Conservation (phyloP, 2,113 vertebrate genomes). For the Cyrtonyx montezumae region DNA sequence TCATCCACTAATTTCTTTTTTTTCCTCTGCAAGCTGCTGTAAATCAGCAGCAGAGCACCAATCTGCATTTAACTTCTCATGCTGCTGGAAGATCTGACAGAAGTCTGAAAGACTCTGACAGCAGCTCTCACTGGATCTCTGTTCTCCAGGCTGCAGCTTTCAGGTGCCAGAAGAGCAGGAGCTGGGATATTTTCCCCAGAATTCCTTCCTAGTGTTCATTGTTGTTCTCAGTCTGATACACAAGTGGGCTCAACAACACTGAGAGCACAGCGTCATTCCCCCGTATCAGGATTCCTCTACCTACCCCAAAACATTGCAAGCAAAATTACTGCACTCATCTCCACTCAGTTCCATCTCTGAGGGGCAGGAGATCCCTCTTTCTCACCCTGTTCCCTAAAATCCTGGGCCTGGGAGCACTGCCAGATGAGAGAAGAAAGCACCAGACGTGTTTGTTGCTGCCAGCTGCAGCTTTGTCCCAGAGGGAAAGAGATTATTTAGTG, state of each 20-base stretch:
- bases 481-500: not conserved
- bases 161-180: not conserved
- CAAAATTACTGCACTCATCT: fast-evolving
- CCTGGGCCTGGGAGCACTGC: not conserved
- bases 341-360: not conserved
- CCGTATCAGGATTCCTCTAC: not conserved
- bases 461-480: not conserved
- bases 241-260: fast-evolving
- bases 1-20: not conserved
- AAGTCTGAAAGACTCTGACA: not conserved
- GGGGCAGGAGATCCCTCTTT: not conserved
- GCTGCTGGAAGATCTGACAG: not conserved
- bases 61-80: not conserved
- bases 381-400: not conserved
- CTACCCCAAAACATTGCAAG: not conserved
- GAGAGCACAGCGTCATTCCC: not conserved
- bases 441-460: not conserved
- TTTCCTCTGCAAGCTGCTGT: not conserved
- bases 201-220: not conserved
- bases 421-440: not conserved
- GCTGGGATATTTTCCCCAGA: not conserved
- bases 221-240: not conserved
- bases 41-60: not conserved
- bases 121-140: not conserved
- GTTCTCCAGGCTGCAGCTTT: not conserved